Base-by-base conservation (phyloP, 2,113 vertebrate genomes). In the Sebastes schlegelii region DNA sequence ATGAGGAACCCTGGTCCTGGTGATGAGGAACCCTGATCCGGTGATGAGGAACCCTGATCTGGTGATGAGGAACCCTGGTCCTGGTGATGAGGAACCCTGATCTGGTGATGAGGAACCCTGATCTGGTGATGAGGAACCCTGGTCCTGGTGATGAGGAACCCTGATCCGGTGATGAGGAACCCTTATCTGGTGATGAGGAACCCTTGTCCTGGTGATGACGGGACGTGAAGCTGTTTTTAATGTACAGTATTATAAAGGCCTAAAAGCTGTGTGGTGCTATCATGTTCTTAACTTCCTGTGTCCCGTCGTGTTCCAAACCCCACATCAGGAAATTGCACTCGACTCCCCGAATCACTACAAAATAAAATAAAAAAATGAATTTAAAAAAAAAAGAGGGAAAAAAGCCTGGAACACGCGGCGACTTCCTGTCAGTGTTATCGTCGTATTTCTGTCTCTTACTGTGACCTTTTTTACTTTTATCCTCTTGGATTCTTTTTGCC, bases 291-390 rank as follows among this genome's bases (percentile, higher is more conserved):
- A 94, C 96, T 96, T 86, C 70, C 96, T 96, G 96, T 97, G 96
- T 97, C 96, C 97, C 95, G 96, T 97, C 95, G 97, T 97, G 97
- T 97, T 97, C 95, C 95, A 98, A 96, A 10, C 66, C 97, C 97
- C 96, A 97, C 96, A 96, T 95, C 97, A 97, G 96, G 95, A 96
- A 97, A 98, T 97, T 99, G 97, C 97, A 99, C 97, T 98, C 95
- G 89, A 96, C 95, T 96, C 83, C 96, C 95, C 94, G 95, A 92
- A 97, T 97, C 96, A 97, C 96, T 97, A 98, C 96, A 96, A 96
- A 89, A 96, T 95, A 76, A 83, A 61, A 34, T 34, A 34, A 34
- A 75, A 54, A 74, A 76, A 43, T 1, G 0, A 61, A 77, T 54
- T 1, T 3, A 34, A 34, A 21, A 67, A 82, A 74, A 88, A 77